Base-by-base conservation (phyloP, 30 jellyfish, hydroid and myxozoan species). In the Aurelia sp. region DNA sequence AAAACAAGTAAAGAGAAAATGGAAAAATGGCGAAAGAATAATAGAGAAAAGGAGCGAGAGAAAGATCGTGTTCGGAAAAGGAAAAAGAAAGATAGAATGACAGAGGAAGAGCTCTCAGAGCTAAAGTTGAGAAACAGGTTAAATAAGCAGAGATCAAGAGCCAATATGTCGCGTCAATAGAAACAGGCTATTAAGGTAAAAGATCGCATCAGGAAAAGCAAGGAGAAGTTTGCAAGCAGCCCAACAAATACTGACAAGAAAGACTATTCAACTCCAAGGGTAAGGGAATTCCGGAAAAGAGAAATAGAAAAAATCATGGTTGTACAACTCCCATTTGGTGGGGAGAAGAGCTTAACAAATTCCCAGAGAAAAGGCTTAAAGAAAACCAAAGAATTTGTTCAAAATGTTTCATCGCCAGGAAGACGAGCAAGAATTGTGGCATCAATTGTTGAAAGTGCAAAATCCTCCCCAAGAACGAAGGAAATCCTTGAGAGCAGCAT, bases 401-500 rank as follows among this genome's bases (percentile, higher is more conserved):
- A 66, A 66, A 66, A 66, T 66, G 33, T 66, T 66, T 2, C 77
- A 4, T 66, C 77, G 19, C 77, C 77, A 66, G 55, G 19, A 66
- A 66, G 77, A 66, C 77, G 77, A 66, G 77, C 77, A 66, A 66
- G 77, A 27, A 41, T 73, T 73, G 84, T 73, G 50, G 48, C 84
- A 47, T 41, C 84, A 73, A 73, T 73, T 73, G 84, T 48, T 73
- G 72, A 73, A 73, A 48, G 84, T 63, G 92, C 92, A 47, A 82
- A 47, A 53, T 41, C 86, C 27, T 82, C 92, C 76, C 92, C 89
- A 30, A 67, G 88, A 70, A 67, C 89, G 48, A 67, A 47, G 27
- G 44, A 13, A 3, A 22, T 79, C 35, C 84, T 79, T 4, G 77
- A 66, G 58, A 66, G 77, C 83, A 50, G 83, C 64, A 50, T 11